Percentiles rank a stretch among this genome's conserved stretches.
Conservation (phyloP, 2,888 invertebrate genomes). For the Phyllotreta striolata region DNA sequence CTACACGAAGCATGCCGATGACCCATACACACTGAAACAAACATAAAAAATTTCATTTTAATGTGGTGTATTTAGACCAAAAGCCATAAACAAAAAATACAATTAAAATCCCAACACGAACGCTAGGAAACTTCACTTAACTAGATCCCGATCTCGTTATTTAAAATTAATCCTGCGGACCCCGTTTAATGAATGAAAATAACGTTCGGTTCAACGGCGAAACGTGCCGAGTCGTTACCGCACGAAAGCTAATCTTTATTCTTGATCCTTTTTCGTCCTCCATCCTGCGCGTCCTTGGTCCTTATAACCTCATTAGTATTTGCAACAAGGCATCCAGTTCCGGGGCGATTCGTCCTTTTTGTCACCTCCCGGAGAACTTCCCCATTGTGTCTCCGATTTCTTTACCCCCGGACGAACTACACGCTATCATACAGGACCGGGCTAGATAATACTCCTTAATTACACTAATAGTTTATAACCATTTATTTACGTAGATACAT, state of each 20-base stretch:
- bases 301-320: slow-evolving; percentile 24
- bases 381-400: slow-evolving; percentile 17
- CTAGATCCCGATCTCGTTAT: background rate
- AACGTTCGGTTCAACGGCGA: background rate
- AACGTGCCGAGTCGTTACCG: slow-evolving; percentile 2
- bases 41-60: no score
- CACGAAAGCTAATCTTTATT: slow-evolving; percentile 22
- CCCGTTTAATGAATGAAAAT: slow-evolving; percentile 12
- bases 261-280: slow-evolving; percentile 12
- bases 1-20: no score
- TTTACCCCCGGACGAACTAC: slow-evolving; percentile 4
- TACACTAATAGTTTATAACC: no score
- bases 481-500: no score
- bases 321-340: slow-evolving; percentile 23
- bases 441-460: background rate
- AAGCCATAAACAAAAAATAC: no score
- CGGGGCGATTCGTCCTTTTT: slow-evolving; percentile 18
- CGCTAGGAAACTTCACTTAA: no score
- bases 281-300: slow-evolving; percentile 15
- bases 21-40: no score
- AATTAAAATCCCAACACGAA: no score
- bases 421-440: slow-evolving; percentile 8
- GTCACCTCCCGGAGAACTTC: slow-evolving; percentile 17
- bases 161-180: slow-evolving; percentile 13
- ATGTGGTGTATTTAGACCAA: no score